Evolutionary conservation across 2,888 invertebrate genomes (phyloP), one percentile per base, ranked within the genome.

Genomic region (Pyrocoelia pectoralis): DNA sequence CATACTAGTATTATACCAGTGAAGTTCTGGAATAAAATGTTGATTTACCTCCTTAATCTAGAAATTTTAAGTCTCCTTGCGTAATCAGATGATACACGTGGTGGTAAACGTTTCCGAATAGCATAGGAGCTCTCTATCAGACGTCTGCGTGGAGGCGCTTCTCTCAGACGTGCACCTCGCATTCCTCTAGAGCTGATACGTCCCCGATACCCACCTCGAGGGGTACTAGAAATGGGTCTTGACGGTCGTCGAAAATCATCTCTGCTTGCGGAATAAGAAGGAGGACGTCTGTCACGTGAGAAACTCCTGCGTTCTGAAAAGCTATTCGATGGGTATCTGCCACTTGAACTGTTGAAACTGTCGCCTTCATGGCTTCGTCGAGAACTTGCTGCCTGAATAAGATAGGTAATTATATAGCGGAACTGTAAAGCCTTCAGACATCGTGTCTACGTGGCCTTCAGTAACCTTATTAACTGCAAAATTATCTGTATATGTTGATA

Each of bases 71-170:
- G 76, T 71, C 79, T 81, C 76, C 81, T 79, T 67, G 76, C 70
- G 77, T 74, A 80, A 72, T 81, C 82, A 68, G 77, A 70, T 50
- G 79, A 68, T 67, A 78, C 74, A 65, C 74, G 70, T 52, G 77
- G 60, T 61, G 78, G 73, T 73, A 84, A 82, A 72, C 87, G 83
- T 71, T 85, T 83, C 77, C 86, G 83, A 70, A 85, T 81, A 56
- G 83, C 82, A 77, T 86, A 86, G 72, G 87, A 84, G 81, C 80
- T 85, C 61, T 84, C 84, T 72, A 85, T 81, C 70, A 86, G 80
- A 77, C 86, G 85, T 79, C 86, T 79, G 74, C 85, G 84, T 80
- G 82, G 83, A 41, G 85, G 81, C 76, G 85, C 84, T 71, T 86
- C 85, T 76, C 85, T 81, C 65, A 84, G 67, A 63, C 79, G 76